Base-by-base conservation (phyloP, 2,113 vertebrate genomes). In the Setophaga petechia region DNA sequence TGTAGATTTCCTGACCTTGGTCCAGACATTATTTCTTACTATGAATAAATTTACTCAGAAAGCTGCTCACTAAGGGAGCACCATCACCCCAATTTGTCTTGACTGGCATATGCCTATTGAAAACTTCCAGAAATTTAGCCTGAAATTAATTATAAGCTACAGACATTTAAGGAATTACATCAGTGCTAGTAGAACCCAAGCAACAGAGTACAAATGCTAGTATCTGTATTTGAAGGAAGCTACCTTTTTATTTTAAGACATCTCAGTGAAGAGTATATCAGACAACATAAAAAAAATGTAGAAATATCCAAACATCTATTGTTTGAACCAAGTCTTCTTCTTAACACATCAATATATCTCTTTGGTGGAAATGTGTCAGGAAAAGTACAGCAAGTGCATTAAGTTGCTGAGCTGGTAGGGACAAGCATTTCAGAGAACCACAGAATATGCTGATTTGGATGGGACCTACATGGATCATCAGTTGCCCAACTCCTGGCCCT, bases 41-140 rank as follows among this genome's bases (percentile, higher is more conserved):
- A 87, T 93, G 87, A 96, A 96, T 97, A 98, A 97, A 98, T 97
- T 98, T 94, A 85, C 49, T 93, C 69, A 74, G 73, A 94, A 94
- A 96, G 49, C 65, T 95, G 37, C 62, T 94, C 92, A 66, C 82
- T 90, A 65, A 92, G 90, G 95, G 89, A 97, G 87, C 76, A 85
- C 46, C 58, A 84, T 97, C 90, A 96, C 92, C 91, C 71, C 91
- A 95, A 92, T 96, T 96, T 95, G 90, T 92, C 87, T 93, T 96
- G 94, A 97, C 88, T 94, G 94, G 73, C 89, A 96, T 76, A 92
- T 89, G 75, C 75, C 91, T 90, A 91, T 66, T 95, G 82, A 93
- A 97, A 97, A 95, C 37, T 90, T 96, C 55, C 52, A 65, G 59
- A 95, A 96, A 92, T 84, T 84, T 92, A 95, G 57, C 55, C 41